Evolutionary conservation across 2,888 invertebrate species (phyloP), one percentile per base, ranked within the genome.

Genomic region (Pristionchus entomophagus): DNA sequence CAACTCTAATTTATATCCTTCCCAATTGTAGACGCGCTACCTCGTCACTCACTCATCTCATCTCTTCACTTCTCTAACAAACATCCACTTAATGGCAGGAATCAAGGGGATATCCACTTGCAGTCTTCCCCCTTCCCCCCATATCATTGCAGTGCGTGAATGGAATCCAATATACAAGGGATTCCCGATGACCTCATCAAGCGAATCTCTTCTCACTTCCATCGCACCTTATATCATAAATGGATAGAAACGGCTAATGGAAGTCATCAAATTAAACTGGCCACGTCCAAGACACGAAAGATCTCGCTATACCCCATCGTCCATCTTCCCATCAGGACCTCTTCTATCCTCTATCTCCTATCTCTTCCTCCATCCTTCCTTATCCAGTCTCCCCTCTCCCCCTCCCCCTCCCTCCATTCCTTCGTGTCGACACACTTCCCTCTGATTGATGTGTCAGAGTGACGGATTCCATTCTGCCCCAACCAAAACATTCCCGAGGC

Each of bases 401-500:
- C 45, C 45, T 6, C 8, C 14, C 45, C 45, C 22, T 5, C 22
- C 22, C 59, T n/a, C 59, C 26, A 12, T 59, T 59, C 59, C n/a
- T 26, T n/a, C n/a, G 8, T 59, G 59, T 59, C 59, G 32, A 35
- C 65, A 65, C 65, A 65, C 65, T 65, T 35, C 35, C 17, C 65
- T 19, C 32, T 35, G 32, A 65, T 65, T 32, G 65, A 65, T 65
- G 65, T 35, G 65, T 35, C 12, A 65, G 65, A 65, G 65, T 65
- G 65, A 65, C 65, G 65, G 65, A 65, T 65, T 65, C 65, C 65
- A 65, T 22, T 35, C 65, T 35, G 14, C 32, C 65, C 14, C 65
- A 6, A 35, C 19, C 32, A 65, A 29, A 65, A 65, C 65, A 65
- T 65, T 32, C 35, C 35, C 65, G n/a, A 14, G 2, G 56, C 56